These are phyloP conservation scores for Paramormyrops hopkinsi DNA, from an alignment of 2,797 vertebrate genomes.

Conservation along the genomic window DNA sequence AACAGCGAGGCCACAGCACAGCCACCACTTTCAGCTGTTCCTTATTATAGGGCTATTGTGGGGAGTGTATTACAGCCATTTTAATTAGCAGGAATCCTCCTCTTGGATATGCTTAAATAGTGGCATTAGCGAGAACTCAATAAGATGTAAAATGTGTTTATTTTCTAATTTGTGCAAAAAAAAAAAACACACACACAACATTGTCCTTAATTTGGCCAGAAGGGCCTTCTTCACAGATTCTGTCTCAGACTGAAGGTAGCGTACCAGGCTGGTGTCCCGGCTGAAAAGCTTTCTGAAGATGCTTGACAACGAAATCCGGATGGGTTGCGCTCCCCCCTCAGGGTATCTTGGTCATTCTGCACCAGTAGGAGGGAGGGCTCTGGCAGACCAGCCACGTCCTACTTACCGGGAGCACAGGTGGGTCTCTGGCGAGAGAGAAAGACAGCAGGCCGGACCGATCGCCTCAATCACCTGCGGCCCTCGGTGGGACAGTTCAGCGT, in stretches of 20 bases:
- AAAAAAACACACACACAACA: not conserved
- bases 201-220: not conserved
- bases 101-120: not conserved
- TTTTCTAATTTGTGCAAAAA: not conserved
- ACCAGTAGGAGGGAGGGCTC: not conserved
- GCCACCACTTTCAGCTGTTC: not conserved
- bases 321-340: not conserved
- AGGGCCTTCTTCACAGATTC: not conserved
- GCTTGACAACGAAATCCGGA: not conserved
- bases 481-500: too few species aligned
- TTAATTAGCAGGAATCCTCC: slow-evolving; percentile 2
- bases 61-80: not conserved
- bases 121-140: not conserved
- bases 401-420: not conserved
- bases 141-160: not conserved
- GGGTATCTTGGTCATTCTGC: not conserved
- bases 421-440: not conserved
- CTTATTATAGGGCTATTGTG: not conserved
- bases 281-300: not conserved
- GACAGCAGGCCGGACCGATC: not conserved
- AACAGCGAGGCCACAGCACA: not conserved
- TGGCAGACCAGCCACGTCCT: not conserved
- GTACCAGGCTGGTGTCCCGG: not conserved
- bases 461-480: not conserved
- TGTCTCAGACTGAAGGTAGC: not conserved